Conservation (phyloP, 2,797 vertebrate genomes). For the Anabacerthia variegaticeps region DNA sequence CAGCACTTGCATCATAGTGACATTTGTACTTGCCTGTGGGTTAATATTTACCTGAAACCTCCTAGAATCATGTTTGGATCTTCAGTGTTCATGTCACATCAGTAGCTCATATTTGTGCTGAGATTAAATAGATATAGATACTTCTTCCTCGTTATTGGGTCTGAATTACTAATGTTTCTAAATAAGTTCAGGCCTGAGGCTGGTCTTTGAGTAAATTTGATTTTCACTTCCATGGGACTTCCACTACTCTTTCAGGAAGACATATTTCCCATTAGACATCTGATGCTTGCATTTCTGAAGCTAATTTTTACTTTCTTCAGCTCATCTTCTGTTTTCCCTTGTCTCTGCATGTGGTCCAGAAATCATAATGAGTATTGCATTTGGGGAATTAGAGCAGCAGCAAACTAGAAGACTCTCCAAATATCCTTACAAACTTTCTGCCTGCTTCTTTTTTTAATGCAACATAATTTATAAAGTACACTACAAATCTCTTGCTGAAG, state of each 20-base stretch:
- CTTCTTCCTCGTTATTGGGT: not conserved
- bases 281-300: not conserved
- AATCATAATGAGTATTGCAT: not conserved
- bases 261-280: not conserved
- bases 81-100: not conserved
- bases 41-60: not conserved
- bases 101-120: not conserved
- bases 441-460: not conserved
- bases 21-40: not conserved
- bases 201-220: constrained; percentile 8
- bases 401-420: not conserved
- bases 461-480: constrained; percentile 1
- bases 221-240: not conserved
- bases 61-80: not conserved
- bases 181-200: not conserved
- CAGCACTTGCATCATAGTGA: not conserved
- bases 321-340: not conserved
- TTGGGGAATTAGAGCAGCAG: not conserved
- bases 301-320: constrained; percentile 18
- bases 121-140: not conserved
- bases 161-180: not conserved
- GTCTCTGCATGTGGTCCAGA: not conserved
- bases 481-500: constrained; percentile 38
- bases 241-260: not conserved
- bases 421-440: not conserved